Conservation (phyloP, 2,797 vertebrate species). For the Limosa lapponica region DNA sequence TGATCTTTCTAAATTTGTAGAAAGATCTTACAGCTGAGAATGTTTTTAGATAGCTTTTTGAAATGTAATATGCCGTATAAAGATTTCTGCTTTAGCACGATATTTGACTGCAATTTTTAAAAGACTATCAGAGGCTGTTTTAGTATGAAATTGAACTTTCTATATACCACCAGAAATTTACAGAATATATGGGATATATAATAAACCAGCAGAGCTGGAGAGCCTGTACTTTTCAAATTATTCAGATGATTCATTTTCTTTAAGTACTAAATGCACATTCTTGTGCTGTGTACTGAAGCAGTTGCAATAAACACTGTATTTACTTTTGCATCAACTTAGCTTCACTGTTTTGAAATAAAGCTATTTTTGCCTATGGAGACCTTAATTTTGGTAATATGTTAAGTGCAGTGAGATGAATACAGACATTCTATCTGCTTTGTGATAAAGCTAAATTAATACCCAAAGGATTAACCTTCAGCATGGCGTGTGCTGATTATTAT, state of each 20-base stretch:
- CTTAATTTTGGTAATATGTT: conserved; percentile 50
- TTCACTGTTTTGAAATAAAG: conserved; percentile 30
- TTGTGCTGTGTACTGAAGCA: not conserved
- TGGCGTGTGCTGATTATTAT: conserved; percentile 12
- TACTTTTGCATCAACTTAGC: not conserved
- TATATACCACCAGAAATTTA: not conserved
- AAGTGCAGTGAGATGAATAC: conserved; percentile 30
- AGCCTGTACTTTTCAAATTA: not conserved
- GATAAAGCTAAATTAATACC: conserved; percentile 72
- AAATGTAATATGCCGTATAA: conserved; percentile 22
- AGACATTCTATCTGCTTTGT: conserved; percentile 41
- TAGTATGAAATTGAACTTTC: not conserved
- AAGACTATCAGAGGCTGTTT: not conserved
- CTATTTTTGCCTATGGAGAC: conserved; percentile 13
- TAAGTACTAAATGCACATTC: not conserved
- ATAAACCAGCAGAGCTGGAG: not conserved
- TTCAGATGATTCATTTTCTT: conserved; percentile 21
- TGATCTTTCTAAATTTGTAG: not conserved
- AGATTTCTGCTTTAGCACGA: conserved; percentile 16
- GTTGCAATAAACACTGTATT: not conserved
- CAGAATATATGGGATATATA: not conserved
- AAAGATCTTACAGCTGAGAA: conserved; percentile 17
- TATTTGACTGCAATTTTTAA: conserved; percentile 29
- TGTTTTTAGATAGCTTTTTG: conserved; percentile 19
- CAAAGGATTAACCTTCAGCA: conserved; percentile 56